These are phyloP conservation scores for Salpingus planirostris DNA, from an alignment of 2,888 invertebrate genomes.

Conservation along the genomic window DNA sequence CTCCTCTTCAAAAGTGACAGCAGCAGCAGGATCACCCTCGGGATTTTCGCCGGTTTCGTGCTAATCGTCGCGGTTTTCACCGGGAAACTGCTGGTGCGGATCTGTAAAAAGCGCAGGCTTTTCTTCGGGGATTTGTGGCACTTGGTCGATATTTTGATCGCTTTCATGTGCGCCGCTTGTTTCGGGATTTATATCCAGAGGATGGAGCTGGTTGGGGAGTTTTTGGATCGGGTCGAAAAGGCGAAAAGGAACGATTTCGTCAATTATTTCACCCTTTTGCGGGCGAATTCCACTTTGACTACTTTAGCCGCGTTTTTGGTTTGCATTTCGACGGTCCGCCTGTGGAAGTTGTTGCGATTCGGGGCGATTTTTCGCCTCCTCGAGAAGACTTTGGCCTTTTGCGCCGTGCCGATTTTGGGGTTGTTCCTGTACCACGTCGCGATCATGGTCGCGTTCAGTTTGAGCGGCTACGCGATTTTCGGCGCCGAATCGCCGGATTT, in stretches of 20 bases:
- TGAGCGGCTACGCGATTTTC: not conserved
- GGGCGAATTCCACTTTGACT: slow-evolving; percentile 20
- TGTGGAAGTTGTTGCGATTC: slow-evolving; percentile 31
- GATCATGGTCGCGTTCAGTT: slow-evolving; percentile 9
- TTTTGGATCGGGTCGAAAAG: slow-evolving; percentile 18
- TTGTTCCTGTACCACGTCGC: slow-evolving; percentile 10
- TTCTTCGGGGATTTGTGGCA: slow-evolving; percentile 23
- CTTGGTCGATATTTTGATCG: slow-evolving; percentile 24
- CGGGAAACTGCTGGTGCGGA: slow-evolving; percentile 14
- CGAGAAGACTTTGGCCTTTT: slow-evolving; percentile 24
- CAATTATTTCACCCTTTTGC: slow-evolving; percentile 26
- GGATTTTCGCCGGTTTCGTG: slow-evolving; percentile 19
- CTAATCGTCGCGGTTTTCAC: slow-evolving; percentile 17
- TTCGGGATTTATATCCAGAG: slow-evolving; percentile 20
- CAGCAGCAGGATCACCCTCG: slow-evolving; percentile 9
- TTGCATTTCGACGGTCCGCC: slow-evolving; percentile 26
- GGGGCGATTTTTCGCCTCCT: slow-evolving; percentile 24
- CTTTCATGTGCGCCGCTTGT: slow-evolving; percentile 18
- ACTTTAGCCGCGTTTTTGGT: slow-evolving; percentile 23
- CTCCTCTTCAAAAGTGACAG: slow-evolving; percentile 23
- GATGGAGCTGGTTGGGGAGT: slow-evolving; percentile 13
- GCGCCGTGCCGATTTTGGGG: slow-evolving; percentile 16
- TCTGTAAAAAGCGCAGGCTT: slow-evolving; percentile 12
- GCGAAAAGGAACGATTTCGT: slow-evolving; percentile 28
- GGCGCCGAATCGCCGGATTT: slow-evolving; percentile 9